These are phyloP conservation scores for Terebella lapidaria DNA, from an alignment of 2,888 invertebrate species.

Conservation along the genomic window DNA sequence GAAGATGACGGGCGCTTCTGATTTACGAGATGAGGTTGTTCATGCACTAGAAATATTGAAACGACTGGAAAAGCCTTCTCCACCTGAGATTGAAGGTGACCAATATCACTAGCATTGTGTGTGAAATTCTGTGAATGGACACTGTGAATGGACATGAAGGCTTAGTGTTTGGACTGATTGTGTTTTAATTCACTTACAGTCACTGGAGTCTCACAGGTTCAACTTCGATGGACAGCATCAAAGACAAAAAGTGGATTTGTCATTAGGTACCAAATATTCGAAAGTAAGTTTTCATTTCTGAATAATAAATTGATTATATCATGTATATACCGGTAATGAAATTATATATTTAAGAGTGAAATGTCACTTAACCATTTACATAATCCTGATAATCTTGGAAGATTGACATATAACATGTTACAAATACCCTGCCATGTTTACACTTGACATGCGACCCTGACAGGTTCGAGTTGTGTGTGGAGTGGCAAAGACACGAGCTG, in stretches of 20 bases:
- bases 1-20: no score
- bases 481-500: not conserved
- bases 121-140: not conserved
- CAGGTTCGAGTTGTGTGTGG: not conserved
- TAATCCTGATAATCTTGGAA: no score
- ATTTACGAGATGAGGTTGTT: constrained; percentile 44
- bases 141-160: no score
- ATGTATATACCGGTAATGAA: not conserved
- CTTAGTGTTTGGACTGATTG: no score
- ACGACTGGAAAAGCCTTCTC: constrained; percentile 38
- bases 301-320: not conserved
- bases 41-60: constrained; percentile 47
- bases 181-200: not conserved
- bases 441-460: no score
- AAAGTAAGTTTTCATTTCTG: constrained; percentile 26
- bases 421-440: no score
- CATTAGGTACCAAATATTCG: constrained; percentile 43
- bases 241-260: constrained; percentile 43
- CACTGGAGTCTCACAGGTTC: not conserved
- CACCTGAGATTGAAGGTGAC: constrained; percentile 37
- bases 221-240: constrained; percentile 32
- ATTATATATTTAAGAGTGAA: not conserved
- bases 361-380: no score
- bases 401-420: no score
- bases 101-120: not conserved